Percentiles rank a stretch among this genome's conserved stretches.
Conservation (phyloP, 2,888 invertebrate genomes). For the Hirudinaria manillensis region DNA sequence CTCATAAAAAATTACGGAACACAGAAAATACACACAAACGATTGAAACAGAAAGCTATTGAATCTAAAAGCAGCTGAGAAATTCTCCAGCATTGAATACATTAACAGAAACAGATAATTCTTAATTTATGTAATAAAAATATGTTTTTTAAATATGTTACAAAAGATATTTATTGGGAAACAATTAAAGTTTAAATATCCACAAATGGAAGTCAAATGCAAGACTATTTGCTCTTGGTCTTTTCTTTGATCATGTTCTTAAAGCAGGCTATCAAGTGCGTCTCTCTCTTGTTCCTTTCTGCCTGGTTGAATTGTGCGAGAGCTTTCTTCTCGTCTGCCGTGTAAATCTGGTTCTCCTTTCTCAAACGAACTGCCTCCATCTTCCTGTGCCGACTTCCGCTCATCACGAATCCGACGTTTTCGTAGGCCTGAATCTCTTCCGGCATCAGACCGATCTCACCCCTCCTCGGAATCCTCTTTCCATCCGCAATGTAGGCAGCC, state of each 20-base stretch:
- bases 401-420: conserved; percentile 94
- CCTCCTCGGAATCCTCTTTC: conserved; percentile 92
- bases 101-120: too few species aligned
- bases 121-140: too few species aligned
- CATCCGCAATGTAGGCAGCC: conserved; percentile 97
- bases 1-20: not conserved
- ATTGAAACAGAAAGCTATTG: not conserved
- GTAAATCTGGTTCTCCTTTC: conserved; percentile 94
- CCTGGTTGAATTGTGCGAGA: conserved; percentile 93
- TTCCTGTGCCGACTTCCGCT: conserved; percentile 89
- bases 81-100: too few species aligned
- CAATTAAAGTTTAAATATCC: too few species aligned
- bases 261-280: conserved; percentile 87
- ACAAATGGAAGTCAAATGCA: too few species aligned
- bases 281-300: conserved; percentile 90
- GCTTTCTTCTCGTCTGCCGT: conserved; percentile 98
- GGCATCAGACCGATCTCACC: conserved; percentile 96
- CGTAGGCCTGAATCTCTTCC: conserved; percentile 85
- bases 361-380: conserved; percentile 98
- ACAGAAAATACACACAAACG: not conserved
- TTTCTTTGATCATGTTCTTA: conserved; percentile 47
- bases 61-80: not conserved
- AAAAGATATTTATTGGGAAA: too few species aligned
- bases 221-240: conserved; percentile 29
- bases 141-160: too few species aligned